Evolutionary conservation across 1,140 invertebrate species (phyloP), one percentile per base, ranked within the genome.

Genomic region (Drosophila tropicalis): DNA sequence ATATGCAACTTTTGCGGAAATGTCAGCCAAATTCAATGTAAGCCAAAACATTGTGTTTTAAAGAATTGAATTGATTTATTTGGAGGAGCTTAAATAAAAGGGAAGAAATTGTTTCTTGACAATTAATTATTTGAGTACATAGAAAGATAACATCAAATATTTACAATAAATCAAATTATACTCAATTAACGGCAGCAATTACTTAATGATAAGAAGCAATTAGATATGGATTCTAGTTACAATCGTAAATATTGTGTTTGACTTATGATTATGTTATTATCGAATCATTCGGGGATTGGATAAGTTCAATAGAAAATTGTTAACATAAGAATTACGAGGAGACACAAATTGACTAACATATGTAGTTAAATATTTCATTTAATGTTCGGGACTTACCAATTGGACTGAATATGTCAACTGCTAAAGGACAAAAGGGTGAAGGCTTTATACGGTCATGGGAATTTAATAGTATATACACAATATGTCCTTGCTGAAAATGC

Each of bases 401-500:
- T 51, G 44, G 22, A 51, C 9, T 51, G 44, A 51, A 51, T 51
- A 51, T 22, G 44, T 51, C 44, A 51, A 51, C 44, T 1, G 2
- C 17, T 51, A 19, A 51, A 51, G 44, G 44, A 7, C 19, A 7
- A 51, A 39, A 12, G 36, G 3, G 36, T 39, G 12, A 39, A 51
- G 9, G 17, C 17, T 51, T 12, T 19, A 22, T 51, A 4, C 13
- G 10, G 17, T 10, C 17, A 51, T 51, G 17, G 17, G n/a, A 51
- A 51, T 51, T 51, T 51, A 12, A 6, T n/a, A 17, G 34, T 12
- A 12, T 36, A 36, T 36, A 36, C 3, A 36, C 40, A 63, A 6
- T 41, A 47, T 66, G 81, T 82, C 58, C 72, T 83, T 74, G 66
- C 62, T 60, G 44, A 81, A 51, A 86, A 72, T 78, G 76, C 80